A percentile compares a stretch with the other conserved stretches of the same genome.
Evolutionary conservation across 2,797 vertebrate species (phyloP).

Genomic region (Buphagus erythrorhynchus): DNA sequence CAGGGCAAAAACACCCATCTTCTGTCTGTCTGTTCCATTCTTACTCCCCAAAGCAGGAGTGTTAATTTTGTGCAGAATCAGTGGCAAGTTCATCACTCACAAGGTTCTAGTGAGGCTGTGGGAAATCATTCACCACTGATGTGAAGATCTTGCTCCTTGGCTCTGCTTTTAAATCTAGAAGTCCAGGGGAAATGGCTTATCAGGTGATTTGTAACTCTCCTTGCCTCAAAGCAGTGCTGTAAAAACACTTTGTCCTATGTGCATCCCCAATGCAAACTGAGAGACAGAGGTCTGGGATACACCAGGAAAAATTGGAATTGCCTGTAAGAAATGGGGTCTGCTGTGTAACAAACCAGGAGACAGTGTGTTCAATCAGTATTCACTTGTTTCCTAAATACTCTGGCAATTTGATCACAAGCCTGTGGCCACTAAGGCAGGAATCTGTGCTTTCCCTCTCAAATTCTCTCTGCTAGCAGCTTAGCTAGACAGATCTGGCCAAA

Average conservation of each 20-base stretch:
- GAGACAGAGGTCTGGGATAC: not conserved
- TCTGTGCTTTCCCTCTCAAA: not conserved
- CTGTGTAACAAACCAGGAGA: not conserved
- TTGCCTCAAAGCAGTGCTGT: rapidly evolving
- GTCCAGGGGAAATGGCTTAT: not conserved
- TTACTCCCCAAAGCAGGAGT: not conserved
- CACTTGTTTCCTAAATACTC: not conserved
- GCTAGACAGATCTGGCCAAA: not conserved
- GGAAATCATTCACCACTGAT: not conserved
- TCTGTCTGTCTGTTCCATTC: not conserved
- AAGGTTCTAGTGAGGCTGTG: not conserved
- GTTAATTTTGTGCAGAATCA: not conserved
- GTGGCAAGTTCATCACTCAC: not conserved
- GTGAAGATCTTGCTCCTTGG: not conserved
- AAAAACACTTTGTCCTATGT: not conserved
- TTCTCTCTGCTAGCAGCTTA: not conserved
- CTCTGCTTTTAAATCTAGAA: not conserved
- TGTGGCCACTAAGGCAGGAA: not conserved
- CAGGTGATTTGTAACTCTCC: not conserved
- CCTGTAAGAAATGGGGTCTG: not conserved
- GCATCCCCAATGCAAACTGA: not conserved
- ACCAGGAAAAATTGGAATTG: not conserved
- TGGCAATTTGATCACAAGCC: not conserved
- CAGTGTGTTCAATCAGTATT: not conserved
- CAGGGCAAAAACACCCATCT: not conserved